These are phyloP conservation scores for Parochlus steinenii DNA, from an alignment of 2,888 invertebrate species.

Conservation along the genomic window DNA sequence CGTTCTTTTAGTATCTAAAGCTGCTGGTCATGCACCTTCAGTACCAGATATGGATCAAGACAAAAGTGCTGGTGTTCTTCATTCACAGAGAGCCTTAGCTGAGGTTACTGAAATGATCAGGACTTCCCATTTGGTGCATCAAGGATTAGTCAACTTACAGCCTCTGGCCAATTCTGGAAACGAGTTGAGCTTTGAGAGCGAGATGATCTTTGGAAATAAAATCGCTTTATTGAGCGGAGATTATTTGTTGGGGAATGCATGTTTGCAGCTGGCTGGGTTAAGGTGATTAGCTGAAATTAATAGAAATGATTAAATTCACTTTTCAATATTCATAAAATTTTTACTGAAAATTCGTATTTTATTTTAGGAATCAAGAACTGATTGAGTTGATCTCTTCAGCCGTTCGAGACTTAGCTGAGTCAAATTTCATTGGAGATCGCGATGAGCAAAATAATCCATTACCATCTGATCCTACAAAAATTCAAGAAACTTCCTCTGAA, in stretches of 20 bases:
- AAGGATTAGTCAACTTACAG: constrained; percentile 69
- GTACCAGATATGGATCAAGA: constrained; percentile 73
- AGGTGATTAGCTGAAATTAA: too few species aligned
- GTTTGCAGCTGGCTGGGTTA: constrained; percentile 68
- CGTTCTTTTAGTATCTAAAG: constrained; percentile 79
- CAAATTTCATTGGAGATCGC: constrained; percentile 72
- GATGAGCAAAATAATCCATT: constrained; percentile 74
- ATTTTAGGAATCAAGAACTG: constrained; percentile 51
- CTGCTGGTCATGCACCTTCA: constrained; percentile 67
- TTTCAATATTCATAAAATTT: background rate
- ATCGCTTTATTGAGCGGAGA: constrained; percentile 86
- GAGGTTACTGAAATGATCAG: constrained; percentile 96
- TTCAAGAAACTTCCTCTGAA: background rate
- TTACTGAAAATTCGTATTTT: background rate
- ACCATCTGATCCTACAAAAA: constrained; percentile 44
- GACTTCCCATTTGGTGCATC: constrained; percentile 82
- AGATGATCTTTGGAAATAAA: constrained; percentile 90
- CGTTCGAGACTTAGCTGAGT: constrained; percentile 74
- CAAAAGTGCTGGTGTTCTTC: constrained; percentile 68
- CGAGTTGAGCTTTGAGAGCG: constrained; percentile 40
- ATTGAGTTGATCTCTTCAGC: constrained; percentile 81
- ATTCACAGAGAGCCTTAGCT: constrained; percentile 74
- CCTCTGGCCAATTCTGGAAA: constrained; percentile 33
- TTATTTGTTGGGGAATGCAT: constrained; percentile 77
- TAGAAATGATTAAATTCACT: background rate